Evolutionary conservation across 2,888 invertebrate genomes (phyloP).

Genomic region (Lomographa bimaculata): DNA sequence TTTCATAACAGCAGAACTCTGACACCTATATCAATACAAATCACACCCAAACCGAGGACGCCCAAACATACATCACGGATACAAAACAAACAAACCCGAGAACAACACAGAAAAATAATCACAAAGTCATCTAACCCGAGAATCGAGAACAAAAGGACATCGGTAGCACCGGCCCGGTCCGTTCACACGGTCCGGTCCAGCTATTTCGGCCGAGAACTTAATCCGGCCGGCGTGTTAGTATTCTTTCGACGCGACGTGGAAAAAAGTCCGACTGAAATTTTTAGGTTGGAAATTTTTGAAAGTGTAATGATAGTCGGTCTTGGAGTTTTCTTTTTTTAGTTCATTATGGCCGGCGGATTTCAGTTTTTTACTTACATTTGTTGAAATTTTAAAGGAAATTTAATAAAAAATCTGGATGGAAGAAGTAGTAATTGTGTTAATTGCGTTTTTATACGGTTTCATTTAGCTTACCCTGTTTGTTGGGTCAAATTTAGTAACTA

Average conservation of each 20-base stretch:
- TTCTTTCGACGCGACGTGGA: slow-evolving; percentile 47
- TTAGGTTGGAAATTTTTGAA: slow-evolving; percentile 45
- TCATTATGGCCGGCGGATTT: slow-evolving; percentile 3
- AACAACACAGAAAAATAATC: slow-evolving; percentile 24
- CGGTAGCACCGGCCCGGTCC: slow-evolving; percentile 11
- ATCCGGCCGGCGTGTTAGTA: slow-evolving; percentile 51
- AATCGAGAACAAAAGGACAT: slow-evolving; percentile 28
- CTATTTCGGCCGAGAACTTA: slow-evolving; percentile 44
- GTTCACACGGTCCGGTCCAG: slow-evolving; percentile 15
- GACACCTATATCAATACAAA: no score
- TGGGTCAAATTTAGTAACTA: no score
- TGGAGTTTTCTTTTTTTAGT: slow-evolving; percentile 15
- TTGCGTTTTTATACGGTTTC: no score
- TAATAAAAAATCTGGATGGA: no score
- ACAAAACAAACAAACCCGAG: slow-evolving; percentile 11
- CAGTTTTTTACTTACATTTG: slow-evolving; percentile 1
- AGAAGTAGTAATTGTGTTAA: no score
- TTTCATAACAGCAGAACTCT: no score
- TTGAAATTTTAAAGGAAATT: no score
- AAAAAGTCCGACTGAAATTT: slow-evolving; percentile 50
- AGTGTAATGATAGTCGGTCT: slow-evolving; percentile 24
- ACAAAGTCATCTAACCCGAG: slow-evolving; percentile 27
- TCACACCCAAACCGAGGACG: no score
- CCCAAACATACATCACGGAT: slow-evolving; percentile 10
- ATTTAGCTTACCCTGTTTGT: no score